phyloP scores from a whole-genome alignment of 2,888 invertebrate species.

The Perizoma flavofasciatum region DNA sequence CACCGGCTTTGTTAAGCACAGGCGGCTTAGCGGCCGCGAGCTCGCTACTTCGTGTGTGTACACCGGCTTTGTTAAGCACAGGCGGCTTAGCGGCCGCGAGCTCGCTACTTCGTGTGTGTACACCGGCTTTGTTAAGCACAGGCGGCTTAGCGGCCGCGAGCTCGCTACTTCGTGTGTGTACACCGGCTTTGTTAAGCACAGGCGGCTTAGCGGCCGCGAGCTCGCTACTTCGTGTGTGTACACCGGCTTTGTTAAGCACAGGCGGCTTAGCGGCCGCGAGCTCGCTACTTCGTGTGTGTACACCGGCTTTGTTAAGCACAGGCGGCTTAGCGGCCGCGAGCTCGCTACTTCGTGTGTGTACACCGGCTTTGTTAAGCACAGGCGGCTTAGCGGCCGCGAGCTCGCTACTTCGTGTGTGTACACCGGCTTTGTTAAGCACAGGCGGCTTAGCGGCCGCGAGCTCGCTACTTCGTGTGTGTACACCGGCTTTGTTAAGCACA shows the following conservation, averaged over 20 bases:
- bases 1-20: slow-evolving; percentile 5
- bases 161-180: slow-evolving; percentile 9
- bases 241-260: slow-evolving; percentile 6
- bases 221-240: slow-evolving; percentile 9
- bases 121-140: slow-evolving; percentile 6
- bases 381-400: slow-evolving; percentile 7
- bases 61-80: slow-evolving; percentile 6
- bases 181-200: slow-evolving; percentile 6
- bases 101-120: slow-evolving; percentile 9
- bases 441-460: slow-evolving; percentile 7
- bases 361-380: slow-evolving; percentile 6
- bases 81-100: slow-evolving; percentile 7
- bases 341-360: slow-evolving; percentile 9
- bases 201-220: slow-evolving; percentile 7
- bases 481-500: slow-evolving; percentile 6
- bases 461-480: slow-evolving; percentile 9
- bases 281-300: slow-evolving; percentile 9
- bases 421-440: slow-evolving; percentile 6
- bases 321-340: slow-evolving; percentile 7
- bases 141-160: slow-evolving; percentile 7
- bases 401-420: slow-evolving; percentile 9
- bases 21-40: slow-evolving; percentile 7
- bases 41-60: slow-evolving; percentile 9
- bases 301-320: slow-evolving; percentile 6
- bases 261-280: slow-evolving; percentile 7